phyloP scores from a whole-genome alignment of 2,797 vertebrate species.

The Fratercula arctica region DNA sequence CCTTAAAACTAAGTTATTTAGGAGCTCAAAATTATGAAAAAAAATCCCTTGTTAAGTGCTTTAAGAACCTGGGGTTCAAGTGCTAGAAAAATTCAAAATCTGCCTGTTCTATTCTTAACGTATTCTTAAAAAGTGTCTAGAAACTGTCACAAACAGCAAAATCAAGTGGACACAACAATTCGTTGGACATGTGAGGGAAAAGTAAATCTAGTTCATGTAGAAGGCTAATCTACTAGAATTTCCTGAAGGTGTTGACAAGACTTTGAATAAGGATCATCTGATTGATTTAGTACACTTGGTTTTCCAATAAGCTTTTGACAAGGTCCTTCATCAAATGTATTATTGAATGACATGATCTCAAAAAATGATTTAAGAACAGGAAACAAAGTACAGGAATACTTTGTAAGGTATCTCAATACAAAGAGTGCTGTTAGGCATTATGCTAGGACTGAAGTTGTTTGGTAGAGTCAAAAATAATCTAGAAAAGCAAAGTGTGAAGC shows the following conservation, averaged over 20 bases:
- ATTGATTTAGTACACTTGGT: not conserved
- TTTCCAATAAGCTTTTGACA: not conserved
- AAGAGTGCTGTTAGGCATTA: not conserved
- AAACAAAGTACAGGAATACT: not conserved
- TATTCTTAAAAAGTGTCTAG: not conserved
- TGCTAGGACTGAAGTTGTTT: not conserved
- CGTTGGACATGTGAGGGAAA: not conserved
- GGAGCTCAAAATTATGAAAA: not conserved
- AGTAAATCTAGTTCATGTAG: not conserved
- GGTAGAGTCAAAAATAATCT: not conserved
- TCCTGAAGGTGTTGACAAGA: not conserved
- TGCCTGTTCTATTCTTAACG: not conserved
- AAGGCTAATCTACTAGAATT: not conserved
- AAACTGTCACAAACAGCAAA: not conserved
- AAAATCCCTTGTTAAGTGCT: not conserved
- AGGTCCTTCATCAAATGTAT: not conserved
- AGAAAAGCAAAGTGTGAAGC: not conserved
- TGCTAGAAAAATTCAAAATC: not conserved
- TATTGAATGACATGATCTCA: not conserved
- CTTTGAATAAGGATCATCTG: not conserved
- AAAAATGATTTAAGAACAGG: not conserved
- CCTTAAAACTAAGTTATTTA: not conserved
- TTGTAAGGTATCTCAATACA: not conserved
- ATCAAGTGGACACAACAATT: not conserved
- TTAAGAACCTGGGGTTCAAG: not conserved